These are phyloP conservation scores for Ichneumoninae sp. DNA, from an alignment of 2,888 invertebrate genomes.

Conservation along the genomic window DNA sequence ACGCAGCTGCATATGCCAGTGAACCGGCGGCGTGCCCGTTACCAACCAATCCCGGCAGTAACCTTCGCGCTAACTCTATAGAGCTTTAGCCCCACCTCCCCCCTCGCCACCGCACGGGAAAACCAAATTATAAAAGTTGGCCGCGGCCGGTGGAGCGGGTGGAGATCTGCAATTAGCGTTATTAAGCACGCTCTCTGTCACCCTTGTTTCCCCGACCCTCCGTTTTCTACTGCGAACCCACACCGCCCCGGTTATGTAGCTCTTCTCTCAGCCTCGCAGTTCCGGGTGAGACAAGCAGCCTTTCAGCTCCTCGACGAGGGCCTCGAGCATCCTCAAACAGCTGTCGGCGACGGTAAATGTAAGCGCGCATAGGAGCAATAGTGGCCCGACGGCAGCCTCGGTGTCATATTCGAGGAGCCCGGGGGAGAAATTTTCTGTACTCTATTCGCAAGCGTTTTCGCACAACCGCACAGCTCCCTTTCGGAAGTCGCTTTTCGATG, in stretches of 20 bases:
- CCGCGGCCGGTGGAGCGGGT: slow-evolving; percentile 55
- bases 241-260: slow-evolving; percentile 6
- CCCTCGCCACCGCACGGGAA: slow-evolving; percentile 17
- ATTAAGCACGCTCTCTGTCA: slow-evolving; percentile 71
- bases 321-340: slow-evolving; percentile 23
- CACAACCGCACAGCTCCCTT: not conserved
- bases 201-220: slow-evolving; percentile 50
- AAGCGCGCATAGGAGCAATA: not conserved
- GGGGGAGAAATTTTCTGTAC: not conserved
- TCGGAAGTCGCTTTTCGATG: not conserved
- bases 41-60: not conserved
- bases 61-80: slow-evolving; percentile 3
- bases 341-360: slow-evolving; percentile 1
- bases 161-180: slow-evolving; percentile 72
- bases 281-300: slow-evolving; percentile 23
- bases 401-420: not conserved
- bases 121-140: slow-evolving; percentile 69
- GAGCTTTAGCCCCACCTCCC: slow-evolving; percentile 24
- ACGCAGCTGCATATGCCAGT: slow-evolving; percentile 29
- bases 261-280: not conserved
- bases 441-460: slow-evolving; percentile 5
- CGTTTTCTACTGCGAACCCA: not conserved
- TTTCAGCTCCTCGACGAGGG: slow-evolving; percentile 34
- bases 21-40: not conserved
- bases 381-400: slow-evolving; percentile 13